phyloP scores from a whole-genome alignment of 2,113 vertebrate species.

The Prunella fulvescens region DNA sequence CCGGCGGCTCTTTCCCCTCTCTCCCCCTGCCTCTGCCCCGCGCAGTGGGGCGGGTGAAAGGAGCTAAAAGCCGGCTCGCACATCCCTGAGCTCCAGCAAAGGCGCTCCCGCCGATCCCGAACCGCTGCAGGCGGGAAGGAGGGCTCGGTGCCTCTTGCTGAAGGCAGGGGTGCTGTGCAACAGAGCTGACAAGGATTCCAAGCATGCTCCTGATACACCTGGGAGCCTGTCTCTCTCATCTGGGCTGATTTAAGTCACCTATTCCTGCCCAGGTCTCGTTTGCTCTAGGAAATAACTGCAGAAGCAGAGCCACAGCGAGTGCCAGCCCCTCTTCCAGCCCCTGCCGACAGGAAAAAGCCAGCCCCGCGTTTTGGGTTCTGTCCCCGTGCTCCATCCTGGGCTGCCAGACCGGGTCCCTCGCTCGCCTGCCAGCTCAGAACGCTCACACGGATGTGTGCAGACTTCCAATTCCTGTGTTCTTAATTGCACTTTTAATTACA shows the following conservation, averaged over 20 bases:
- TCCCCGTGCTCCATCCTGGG: not conserved
- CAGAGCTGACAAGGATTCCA: not conserved
- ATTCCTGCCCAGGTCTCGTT: rapidly evolving
- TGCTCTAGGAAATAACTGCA: not conserved
- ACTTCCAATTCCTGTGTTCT: not conserved
- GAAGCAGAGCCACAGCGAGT: not conserved
- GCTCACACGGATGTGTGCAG: rapidly evolving
- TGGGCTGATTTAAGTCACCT: not conserved
- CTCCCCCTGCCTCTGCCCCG: not conserved
- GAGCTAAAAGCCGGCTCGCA: not conserved
- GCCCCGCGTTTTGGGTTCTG: not conserved
- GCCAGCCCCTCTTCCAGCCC: not conserved
- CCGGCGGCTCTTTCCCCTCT: not conserved
- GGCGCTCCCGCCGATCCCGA: rapidly evolving
- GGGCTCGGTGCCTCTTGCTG: not conserved
- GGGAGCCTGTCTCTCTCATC: not conserved
- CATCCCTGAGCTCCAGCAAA: not conserved
- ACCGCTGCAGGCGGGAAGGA: not conserved
- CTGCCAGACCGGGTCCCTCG: not conserved
- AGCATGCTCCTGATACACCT: not conserved
- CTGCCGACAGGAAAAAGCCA: not conserved
- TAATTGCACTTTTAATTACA: constrained; percentile 41
- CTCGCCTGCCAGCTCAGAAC: rapidly evolving
- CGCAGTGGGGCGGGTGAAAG: not conserved
- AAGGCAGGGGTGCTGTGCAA: not conserved